Evolutionary conservation across 2,113 vertebrate species (phyloP), one percentile per base, ranked within the genome.

Genomic region (Haemorhous mexicanus): DNA sequence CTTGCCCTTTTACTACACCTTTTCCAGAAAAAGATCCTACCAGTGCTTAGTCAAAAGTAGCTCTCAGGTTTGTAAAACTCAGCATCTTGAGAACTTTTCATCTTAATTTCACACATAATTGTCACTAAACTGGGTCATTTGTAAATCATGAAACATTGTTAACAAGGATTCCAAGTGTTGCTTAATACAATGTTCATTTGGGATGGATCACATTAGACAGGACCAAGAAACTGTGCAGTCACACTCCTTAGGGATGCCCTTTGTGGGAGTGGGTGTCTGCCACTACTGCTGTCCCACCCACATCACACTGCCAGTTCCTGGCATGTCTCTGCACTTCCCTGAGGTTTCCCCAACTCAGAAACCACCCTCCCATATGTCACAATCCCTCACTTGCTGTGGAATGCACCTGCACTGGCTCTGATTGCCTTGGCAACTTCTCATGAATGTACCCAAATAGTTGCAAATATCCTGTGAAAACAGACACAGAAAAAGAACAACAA

Each of bases 311-410:
- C 8, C 72, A 49, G 27, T 5, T 84, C 79, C 56, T 53, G 27
- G 23, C 1, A 2, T 12, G 30, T 49, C 32, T 84, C 46, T 27
- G 32, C 15, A 13, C 21, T 66, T 35, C 11, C 28, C 27, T 55
- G 39, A 17, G 56, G 2, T 41, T 66, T 61, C 9, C 15, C 5
- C 32, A 20, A 5, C n/a, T 61, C 46, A 61, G 68, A 55, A 87
- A 63, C 16, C 70, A 20, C 7, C 1, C 16, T 9, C 11, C 4
- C 5, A 3, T 3, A 16, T 1, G 6, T 9, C 8, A 4, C 20
- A 26, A 23, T 64, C 22, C 61, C 50, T 50, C 16, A 6, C 17
- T 68, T 26, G 28, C 46, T 46, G 35, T 16, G 4, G 27, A 78
- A 87, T 16, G n/a, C 16, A 28, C 33, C 35, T 84, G 68, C 69